Evolutionary conservation across 2,113 vertebrate species (phyloP), one percentile per base, ranked within the genome.

Genomic region (Pachycephala philippinensis): DNA sequence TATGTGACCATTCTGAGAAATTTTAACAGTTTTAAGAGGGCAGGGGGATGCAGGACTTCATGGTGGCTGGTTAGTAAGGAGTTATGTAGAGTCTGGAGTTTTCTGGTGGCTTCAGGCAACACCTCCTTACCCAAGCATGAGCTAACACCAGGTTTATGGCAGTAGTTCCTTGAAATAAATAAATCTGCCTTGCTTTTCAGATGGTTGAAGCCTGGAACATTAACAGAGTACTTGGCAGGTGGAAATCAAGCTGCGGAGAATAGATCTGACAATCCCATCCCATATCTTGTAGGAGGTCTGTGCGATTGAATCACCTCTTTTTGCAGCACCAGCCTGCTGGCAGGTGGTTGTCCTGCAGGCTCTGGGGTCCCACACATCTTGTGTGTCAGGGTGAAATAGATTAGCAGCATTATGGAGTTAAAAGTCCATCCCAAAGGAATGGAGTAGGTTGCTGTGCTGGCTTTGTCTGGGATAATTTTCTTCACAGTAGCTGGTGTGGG

Each of bases 371-470:
- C 17, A n/a, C 24, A 27, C 50, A 52, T 15, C 50, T 52, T 28
- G 50, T 5, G 5, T 9, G 50, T 6, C 49, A 28, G 28, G 15
- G 11, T 72, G 28, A 72, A 61, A 14, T 0, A 1, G 10, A 19
- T 1, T 2, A 84, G n/a, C 31, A 50, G 21, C 4, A 1, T 6
- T 54, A 37, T 42, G 64, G 35, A 82, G 20, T 5, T 27, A 22
- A 42, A 71, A 35, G 10, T 50, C 85, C 24, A 45, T 56, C 59
- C 33, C 15, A 7, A 59, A 76, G 57, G 47, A 85, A 16, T 10
- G 5, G 16, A 54, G 24, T 28, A 39, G 33, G 11, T 45, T 60
- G 54, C 42, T 76, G n/a, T 31, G 42, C 20, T 47, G 42, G 42
- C 16, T 60, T 59, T 76, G 42, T 22, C 54, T 47, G n/a, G 44